phyloP scores from a whole-genome alignment of 2,113 vertebrate species.

The Aptenodytes patagonicus region DNA sequence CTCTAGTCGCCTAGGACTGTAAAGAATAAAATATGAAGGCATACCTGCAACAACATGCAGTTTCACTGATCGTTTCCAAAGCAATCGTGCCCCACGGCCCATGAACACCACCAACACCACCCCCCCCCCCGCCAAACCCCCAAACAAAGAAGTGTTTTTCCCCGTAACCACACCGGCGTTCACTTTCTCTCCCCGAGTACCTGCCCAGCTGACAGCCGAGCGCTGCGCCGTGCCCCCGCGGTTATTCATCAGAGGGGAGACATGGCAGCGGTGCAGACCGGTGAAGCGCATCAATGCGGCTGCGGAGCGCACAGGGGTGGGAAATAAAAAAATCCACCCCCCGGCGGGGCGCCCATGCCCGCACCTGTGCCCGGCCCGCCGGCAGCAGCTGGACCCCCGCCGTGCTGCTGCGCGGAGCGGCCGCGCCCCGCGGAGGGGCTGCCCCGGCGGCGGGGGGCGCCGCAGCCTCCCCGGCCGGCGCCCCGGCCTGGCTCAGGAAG shows the following conservation, averaged over 20 bases:
- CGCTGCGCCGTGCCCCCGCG: neutral
- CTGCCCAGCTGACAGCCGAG: neutral
- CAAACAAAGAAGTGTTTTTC: neutral
- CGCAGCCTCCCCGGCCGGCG: too few relatives aligned
- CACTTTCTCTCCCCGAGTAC: neutral
- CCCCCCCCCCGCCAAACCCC: too few relatives aligned
- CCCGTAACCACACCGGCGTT: neutral
- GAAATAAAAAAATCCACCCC: neutral
- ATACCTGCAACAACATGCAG: neutral
- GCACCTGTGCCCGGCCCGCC: constrained; percentile 14
- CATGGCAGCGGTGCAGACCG: neutral
- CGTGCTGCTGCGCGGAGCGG: too few relatives aligned
- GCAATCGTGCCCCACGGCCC: neutral
- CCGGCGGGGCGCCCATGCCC: neutral
- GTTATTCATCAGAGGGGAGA: neutral
- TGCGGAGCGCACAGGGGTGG: neutral
- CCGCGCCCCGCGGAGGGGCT: too few relatives aligned
- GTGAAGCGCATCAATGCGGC: neutral
- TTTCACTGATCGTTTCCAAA: neutral
- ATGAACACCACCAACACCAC: neutral
- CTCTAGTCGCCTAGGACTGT: neutral
- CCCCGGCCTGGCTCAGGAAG: too few relatives aligned
- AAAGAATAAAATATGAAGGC: neutral
- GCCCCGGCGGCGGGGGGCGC: too few relatives aligned
- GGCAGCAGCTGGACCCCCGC: neutral